Conservation (phyloP, 2,888 invertebrate genomes). For the Chrysolina haemoptera region DNA sequence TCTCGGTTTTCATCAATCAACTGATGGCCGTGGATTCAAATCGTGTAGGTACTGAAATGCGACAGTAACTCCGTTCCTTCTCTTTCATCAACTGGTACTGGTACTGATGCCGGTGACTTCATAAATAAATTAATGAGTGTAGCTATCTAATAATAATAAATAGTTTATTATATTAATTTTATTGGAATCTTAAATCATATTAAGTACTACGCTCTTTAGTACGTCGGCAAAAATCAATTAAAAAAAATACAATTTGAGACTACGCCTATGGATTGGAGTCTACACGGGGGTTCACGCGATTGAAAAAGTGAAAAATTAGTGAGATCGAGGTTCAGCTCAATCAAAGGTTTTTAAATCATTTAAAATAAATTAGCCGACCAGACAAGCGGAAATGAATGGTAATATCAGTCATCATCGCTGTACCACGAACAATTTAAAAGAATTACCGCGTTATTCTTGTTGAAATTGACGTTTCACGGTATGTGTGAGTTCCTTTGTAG, state of each 20-base stretch:
- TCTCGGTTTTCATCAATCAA: too few species aligned
- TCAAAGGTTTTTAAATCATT: conserved; percentile 15
- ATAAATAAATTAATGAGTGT: too few species aligned
- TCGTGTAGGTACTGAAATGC: too few species aligned
- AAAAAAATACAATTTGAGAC: neutral
- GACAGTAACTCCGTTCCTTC: too few species aligned
- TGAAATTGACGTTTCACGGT: conserved; percentile 19
- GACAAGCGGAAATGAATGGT: conserved; percentile 21
- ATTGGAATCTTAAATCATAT: too few species aligned
- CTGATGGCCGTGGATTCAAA: too few species aligned
- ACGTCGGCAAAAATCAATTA: neutral
- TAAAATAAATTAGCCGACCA: conserved; percentile 17
- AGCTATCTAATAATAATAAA: too few species aligned
- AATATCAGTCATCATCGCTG: conserved; percentile 20
- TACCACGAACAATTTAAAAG: conserved; percentile 21
- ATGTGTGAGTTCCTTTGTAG: conserved; percentile 10
- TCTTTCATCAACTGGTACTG: too few species aligned
- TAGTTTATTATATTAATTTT: too few species aligned
- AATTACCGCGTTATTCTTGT: conserved; percentile 12
- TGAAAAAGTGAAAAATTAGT: neutral
- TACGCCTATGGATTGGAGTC: neutral
- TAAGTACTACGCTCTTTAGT: too few species aligned
- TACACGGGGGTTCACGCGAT: neutral
- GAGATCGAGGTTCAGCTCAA: conserved; percentile 5
- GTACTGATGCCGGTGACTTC: too few species aligned